Conservation (phyloP, 2,113 vertebrate species). For the Blennius ocellaris region DNA sequence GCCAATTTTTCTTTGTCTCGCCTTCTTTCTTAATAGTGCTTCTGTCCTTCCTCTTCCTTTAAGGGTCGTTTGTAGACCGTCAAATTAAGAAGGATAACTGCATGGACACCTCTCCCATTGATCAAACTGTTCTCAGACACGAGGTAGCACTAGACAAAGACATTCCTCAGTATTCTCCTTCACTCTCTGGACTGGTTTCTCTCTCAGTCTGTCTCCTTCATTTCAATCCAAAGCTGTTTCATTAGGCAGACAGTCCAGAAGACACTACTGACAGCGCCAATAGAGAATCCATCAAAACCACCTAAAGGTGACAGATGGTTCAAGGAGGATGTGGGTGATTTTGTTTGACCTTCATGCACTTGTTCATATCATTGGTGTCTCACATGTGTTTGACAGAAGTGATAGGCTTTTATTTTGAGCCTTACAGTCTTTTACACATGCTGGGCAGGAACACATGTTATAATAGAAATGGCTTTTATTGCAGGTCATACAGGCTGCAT, state of each 20-base stretch:
- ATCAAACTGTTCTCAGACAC: conserved; percentile 57
- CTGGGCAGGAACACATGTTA: neutral
- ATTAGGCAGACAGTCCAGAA: conserved; percentile 41
- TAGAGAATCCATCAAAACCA: conserved; percentile 42
- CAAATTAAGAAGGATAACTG: conserved; percentile 67
- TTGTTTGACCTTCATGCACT: conserved; percentile 42
- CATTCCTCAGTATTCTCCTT: conserved; percentile 37
- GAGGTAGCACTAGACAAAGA: conserved; percentile 31
- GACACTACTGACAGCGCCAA: conserved; percentile 49
- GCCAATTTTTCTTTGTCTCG: neutral
- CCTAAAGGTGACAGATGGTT: conserved; percentile 50
- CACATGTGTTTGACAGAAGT: neutral
- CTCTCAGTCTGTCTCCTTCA: conserved; percentile 32
- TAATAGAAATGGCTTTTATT: neutral
- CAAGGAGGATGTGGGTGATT: conserved; percentile 26
- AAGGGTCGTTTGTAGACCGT: conserved; percentile 63
- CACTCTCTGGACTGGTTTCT: conserved; percentile 20
- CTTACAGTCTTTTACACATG: neutral
- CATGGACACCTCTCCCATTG: conserved; percentile 52
- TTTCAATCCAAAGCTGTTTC: conserved; percentile 49
- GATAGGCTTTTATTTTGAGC: conserved; percentile 2
- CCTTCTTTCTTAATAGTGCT: conserved; percentile 31
- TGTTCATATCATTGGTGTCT: conserved; percentile 6
- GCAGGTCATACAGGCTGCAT: neutral
- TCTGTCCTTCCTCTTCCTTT: conserved; percentile 55